Conservation (phyloP, 2,113 vertebrate species). For the Natator depressus region DNA sequence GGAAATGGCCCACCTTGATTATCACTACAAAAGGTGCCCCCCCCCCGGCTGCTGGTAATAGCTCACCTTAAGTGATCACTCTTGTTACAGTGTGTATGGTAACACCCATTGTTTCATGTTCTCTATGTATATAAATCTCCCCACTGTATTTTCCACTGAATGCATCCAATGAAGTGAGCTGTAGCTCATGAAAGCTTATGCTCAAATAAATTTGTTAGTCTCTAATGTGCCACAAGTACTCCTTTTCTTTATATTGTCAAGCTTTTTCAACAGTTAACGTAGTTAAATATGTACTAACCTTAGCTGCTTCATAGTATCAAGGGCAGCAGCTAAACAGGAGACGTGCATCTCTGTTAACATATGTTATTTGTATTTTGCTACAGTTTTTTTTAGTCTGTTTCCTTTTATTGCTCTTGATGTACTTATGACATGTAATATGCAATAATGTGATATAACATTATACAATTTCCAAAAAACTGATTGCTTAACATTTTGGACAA, state of each 20-base stretch:
- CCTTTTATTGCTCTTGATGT: neutral
- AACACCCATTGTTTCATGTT: too few species aligned
- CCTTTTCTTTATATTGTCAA: neutral
- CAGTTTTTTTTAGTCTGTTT: neutral
- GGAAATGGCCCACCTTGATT: too few species aligned
- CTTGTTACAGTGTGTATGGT: too few species aligned
- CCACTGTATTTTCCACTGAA: too few species aligned
- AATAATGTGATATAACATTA: neutral
- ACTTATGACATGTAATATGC: neutral
- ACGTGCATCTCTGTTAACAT: neutral
- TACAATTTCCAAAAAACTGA: neutral
- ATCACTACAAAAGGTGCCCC: too few species aligned
- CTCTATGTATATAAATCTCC: too few species aligned
- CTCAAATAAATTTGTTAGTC: too few species aligned
- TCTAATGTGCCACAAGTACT: too few species aligned
- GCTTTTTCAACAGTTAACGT: neutral
- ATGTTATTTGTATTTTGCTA: neutral
- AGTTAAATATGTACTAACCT: neutral
- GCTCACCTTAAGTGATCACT: too few species aligned
- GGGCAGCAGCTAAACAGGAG: neutral
- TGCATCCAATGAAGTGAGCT: too few species aligned
- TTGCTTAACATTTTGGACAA: neutral
- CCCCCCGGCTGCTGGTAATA: too few species aligned
- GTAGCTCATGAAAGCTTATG: too few species aligned
- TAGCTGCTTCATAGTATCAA: neutral